phyloP scores from a whole-genome alignment of 1,140 invertebrate species.

The Eurosta solidaginis region DNA sequence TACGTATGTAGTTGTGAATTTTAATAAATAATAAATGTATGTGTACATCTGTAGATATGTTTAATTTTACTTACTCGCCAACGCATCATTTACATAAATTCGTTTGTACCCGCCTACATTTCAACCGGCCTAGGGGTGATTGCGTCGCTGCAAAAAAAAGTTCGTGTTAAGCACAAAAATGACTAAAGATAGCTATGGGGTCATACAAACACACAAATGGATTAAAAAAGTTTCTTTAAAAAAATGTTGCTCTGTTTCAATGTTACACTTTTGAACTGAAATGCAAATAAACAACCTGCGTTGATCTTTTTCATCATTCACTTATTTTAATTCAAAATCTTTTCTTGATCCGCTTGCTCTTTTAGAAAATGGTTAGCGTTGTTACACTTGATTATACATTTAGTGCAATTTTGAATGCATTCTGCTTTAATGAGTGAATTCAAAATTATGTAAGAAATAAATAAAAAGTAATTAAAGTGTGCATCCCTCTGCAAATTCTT shows the following conservation, averaged over 20 bases:
- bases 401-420: too few relatives aligned
- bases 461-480: too few relatives aligned
- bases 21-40: not conserved
- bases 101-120: too few relatives aligned
- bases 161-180: not conserved
- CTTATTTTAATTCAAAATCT: not conserved
- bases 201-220: not conserved
- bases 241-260: not conserved
- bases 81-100: too few relatives aligned
- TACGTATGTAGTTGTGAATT: not conserved
- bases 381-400: too few relatives aligned
- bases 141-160: not conserved
- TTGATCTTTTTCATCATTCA: not conserved
- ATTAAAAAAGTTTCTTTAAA: not conserved
- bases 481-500: too few relatives aligned
- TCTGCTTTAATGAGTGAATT: too few relatives aligned
- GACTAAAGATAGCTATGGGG: not conserved
- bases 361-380: not conserved
- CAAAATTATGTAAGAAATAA: too few relatives aligned
- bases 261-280: not conserved
- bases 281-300: conserved; percentile 4
- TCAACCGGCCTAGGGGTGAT: not conserved
- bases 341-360: not conserved
- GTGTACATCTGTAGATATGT: too few relatives aligned
- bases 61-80: too few relatives aligned